Conservation (phyloP, 2,888 invertebrate species). For the Aplocera efformata region DNA sequence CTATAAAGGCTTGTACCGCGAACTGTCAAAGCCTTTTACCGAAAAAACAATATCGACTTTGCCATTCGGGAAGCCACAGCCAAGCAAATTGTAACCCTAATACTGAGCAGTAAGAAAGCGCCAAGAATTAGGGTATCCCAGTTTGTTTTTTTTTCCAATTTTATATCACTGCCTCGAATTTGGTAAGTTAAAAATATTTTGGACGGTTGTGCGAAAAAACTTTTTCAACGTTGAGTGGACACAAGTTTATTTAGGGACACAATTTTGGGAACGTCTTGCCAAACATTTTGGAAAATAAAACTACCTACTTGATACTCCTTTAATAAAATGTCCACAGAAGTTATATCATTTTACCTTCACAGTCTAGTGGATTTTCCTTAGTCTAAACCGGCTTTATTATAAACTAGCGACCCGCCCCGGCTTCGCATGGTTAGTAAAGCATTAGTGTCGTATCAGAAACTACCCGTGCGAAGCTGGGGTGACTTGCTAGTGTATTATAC, state of each 20-base stretch:
- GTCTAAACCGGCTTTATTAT: too few relatives aligned
- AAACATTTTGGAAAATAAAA: constrained; percentile 7
- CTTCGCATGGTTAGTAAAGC: too few relatives aligned
- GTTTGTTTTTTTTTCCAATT: constrained; percentile 39
- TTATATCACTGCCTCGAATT: constrained; percentile 67
- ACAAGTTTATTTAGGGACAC: constrained; percentile 18
- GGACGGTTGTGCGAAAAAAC: constrained; percentile 38
- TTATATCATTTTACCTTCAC: too few relatives aligned
- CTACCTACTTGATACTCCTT: neutral
- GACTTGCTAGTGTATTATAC: too few relatives aligned
- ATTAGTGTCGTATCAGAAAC: too few relatives aligned
- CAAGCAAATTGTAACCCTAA: constrained; percentile 32
- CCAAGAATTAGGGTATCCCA: too few relatives aligned
- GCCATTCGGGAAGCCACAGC: constrained; percentile 2
- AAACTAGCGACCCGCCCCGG: too few relatives aligned
- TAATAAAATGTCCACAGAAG: neutral
- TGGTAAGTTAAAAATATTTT: constrained; percentile 68
- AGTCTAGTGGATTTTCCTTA: too few relatives aligned
- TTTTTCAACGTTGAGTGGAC: constrained; percentile 34
- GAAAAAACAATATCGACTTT: constrained; percentile 37
- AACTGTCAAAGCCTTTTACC: constrained; percentile 74
- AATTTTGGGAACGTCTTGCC: constrained; percentile 14
- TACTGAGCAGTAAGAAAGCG: constrained; percentile 1
- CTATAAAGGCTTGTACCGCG: constrained; percentile 53
- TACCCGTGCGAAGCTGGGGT: too few relatives aligned